Evolutionary conservation across 2,113 vertebrate genomes (phyloP).

Genomic region (Pithys albifrons): DNA sequence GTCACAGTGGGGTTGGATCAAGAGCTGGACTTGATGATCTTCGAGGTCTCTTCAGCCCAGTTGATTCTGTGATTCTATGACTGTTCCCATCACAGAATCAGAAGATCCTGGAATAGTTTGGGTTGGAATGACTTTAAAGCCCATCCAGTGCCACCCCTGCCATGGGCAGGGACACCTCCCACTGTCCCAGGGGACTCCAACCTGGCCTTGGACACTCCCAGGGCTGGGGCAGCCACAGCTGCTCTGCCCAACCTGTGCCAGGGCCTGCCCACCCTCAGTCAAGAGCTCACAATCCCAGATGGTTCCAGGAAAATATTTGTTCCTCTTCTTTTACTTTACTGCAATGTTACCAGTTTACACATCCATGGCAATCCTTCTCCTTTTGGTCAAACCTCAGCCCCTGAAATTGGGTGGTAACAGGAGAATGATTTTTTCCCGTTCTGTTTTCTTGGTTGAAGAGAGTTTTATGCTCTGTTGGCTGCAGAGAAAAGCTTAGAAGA

Average conservation of each 20-base stretch:
- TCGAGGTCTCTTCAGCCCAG: too few species aligned
- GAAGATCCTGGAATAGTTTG: neutral
- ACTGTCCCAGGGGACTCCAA: neutral
- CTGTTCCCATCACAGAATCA: neutral
- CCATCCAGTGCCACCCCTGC: neutral
- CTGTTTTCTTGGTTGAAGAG: neutral
- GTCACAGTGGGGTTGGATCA: too few species aligned
- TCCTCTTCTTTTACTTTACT: neutral
- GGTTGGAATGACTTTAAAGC: neutral
- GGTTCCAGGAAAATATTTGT: neutral
- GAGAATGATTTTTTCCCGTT: neutral
- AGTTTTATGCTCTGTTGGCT: slow-evolving; percentile 12
- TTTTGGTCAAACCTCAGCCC: neutral
- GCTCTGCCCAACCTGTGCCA: neutral
- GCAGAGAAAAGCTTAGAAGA: neutral
- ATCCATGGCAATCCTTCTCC: neutral
- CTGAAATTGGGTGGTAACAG: neutral
- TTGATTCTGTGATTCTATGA: too few species aligned
- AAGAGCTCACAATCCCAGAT: neutral
- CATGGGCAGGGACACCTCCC: neutral
- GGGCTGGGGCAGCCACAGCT: neutral
- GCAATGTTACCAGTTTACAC: neutral
- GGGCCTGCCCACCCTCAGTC: neutral
- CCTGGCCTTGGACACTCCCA: neutral
- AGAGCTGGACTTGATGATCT: too few species aligned